Evolutionary conservation across 1,140 invertebrate genomes (phyloP).

Genomic region (Eriocheir sinensis): DNA sequence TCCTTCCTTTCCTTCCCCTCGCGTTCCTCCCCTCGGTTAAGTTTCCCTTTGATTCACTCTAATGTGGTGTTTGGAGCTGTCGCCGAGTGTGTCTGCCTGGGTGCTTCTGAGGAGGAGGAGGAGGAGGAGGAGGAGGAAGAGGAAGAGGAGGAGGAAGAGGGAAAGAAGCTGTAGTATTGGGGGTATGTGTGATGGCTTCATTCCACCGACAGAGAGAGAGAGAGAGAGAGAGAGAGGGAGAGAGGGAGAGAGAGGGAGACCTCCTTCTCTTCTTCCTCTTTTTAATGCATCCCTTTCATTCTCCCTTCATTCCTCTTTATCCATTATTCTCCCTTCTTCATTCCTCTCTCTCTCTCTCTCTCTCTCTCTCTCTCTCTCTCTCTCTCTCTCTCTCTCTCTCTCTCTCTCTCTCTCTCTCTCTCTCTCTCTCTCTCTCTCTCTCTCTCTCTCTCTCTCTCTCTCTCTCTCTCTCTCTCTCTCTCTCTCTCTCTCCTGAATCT

Average conservation of each 20-base stretch:
- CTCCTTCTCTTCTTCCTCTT: not conserved
- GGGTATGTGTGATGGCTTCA: not conserved
- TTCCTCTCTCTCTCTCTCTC: not conserved
- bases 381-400: conserved; percentile 33
- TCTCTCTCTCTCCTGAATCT: too few species aligned
- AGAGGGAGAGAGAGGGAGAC: conserved; percentile 42
- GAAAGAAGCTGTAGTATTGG: not conserved
- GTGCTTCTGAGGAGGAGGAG: not conserved
- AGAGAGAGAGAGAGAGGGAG: conserved; percentile 46
- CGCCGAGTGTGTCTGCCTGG: not conserved
- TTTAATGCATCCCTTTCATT: not conserved
- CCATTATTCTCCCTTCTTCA: not conserved
- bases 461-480: not conserved
- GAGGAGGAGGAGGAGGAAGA: not conserved
- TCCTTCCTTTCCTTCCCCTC: not conserved
- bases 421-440: not conserved
- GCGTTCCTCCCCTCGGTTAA: not conserved
- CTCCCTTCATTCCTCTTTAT: not conserved
- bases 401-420: conserved; percentile 31
- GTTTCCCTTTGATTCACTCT: not conserved
- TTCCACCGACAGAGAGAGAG: not conserved
- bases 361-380: conserved; percentile 54
- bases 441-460: too few species aligned
- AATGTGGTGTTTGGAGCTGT: not conserved
- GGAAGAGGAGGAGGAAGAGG: not conserved